These are phyloP conservation scores for Metridium senile DNA, from an alignment of 92 coral and sea anemone species.

Conservation along the genomic window DNA sequence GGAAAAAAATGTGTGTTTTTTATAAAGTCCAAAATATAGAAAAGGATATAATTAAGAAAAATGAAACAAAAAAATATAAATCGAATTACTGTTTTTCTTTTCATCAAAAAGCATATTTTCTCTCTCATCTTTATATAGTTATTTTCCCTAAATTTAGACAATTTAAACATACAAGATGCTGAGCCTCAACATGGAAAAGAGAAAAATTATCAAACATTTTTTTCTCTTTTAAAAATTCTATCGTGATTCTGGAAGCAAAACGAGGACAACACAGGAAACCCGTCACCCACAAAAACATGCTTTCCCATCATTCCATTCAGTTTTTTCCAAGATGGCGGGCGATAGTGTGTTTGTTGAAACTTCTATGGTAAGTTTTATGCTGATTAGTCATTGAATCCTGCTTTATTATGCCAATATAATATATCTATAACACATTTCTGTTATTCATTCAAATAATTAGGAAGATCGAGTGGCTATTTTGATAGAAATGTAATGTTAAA, in stretches of 20 bases:
- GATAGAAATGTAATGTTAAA: too few species aligned
- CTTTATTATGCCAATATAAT: too few species aligned
- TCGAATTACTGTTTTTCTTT: too few species aligned
- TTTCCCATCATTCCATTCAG: conserved; percentile 44
- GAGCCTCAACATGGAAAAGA: background rate
- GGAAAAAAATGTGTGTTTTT: too few species aligned
- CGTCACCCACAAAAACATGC: background rate
- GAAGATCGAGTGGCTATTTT: too few species aligned
- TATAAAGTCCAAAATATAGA: background rate
- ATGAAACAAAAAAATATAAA: too few species aligned
- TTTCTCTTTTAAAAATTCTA: background rate
- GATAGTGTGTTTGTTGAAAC: conserved; percentile 67
- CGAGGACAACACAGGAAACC: conserved; percentile 25
- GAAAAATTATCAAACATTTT: background rate
- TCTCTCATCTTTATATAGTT: too few species aligned
- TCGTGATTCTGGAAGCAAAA: too few species aligned
- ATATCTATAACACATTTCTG: background rate
- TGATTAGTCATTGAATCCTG: background rate
- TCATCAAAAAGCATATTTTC: too few species aligned
- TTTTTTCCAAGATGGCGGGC: conserved; percentile 80
- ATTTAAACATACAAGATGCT: too few species aligned
- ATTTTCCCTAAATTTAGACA: too few species aligned
- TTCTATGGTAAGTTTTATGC: conserved; percentile 76
- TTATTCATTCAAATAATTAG: background rate
- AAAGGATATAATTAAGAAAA: too few species aligned